These are phyloP conservation scores for Ptychadena robeensis DNA, from an alignment of 2,797 vertebrate species.

Conservation along the genomic window DNA sequence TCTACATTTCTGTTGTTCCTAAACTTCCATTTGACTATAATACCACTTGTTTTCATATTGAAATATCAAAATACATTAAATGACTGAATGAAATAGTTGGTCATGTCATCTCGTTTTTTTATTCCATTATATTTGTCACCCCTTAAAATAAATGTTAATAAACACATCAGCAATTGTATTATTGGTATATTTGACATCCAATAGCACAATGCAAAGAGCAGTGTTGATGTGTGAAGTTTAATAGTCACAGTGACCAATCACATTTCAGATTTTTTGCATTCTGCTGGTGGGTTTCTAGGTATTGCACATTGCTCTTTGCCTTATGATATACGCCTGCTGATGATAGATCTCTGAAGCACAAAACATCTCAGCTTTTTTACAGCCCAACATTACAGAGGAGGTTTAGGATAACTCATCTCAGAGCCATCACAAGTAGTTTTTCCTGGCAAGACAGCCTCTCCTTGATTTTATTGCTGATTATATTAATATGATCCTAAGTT, in stretches of 20 bases:
- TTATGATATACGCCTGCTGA: not conserved
- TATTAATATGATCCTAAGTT: slow-evolving; percentile 35
- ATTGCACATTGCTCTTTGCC: not conserved
- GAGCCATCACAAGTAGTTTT: slow-evolving; percentile 31
- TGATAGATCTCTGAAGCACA: slow-evolving; percentile 1
- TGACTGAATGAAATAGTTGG: not conserved
- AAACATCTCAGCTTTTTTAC: slow-evolving; percentile 5
- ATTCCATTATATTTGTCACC: not conserved
- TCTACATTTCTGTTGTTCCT: too few species aligned
- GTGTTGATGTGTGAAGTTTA: too few species aligned
- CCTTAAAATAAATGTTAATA: not conserved
- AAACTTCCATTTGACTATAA: too few species aligned
- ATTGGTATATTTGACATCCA: not conserved
- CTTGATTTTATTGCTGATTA: slow-evolving; percentile 34
- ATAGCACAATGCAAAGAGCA: not conserved
- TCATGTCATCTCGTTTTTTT: not conserved
- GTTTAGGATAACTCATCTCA: slow-evolving; percentile 16
- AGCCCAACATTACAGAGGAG: slow-evolving; percentile 20
- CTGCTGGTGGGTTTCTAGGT: not conserved
- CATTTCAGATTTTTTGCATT: not conserved
- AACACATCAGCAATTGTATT: not conserved
- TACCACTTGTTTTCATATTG: too few species aligned
- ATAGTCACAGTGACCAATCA: not conserved
- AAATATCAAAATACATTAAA: not conserved
- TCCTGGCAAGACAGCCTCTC: slow-evolving; percentile 26